These are phyloP conservation scores for Hecatera dysodea DNA, from an alignment of 2,888 invertebrate genomes.

Conservation along the genomic window DNA sequence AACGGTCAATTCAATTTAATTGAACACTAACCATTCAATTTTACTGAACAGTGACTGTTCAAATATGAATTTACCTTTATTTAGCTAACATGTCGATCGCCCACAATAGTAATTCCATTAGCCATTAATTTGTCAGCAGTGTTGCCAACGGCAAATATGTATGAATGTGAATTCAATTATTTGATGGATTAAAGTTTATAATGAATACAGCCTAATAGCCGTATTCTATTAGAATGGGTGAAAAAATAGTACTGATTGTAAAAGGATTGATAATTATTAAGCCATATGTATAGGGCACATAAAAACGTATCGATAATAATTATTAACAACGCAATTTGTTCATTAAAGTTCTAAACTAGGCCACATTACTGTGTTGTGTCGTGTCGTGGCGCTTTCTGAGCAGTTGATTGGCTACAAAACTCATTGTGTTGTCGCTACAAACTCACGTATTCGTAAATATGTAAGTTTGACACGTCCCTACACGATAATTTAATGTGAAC, in stretches of 20 bases:
- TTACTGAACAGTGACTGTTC: slow-evolving; percentile 30
- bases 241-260: not conserved
- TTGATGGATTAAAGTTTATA: slow-evolving; percentile 35
- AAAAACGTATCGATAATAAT: too few species aligned
- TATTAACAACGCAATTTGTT: too few species aligned
- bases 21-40: slow-evolving; percentile 29
- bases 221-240: not conserved
- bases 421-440: too few species aligned
- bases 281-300: too few species aligned
- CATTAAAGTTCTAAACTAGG: too few species aligned
- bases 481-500: too few species aligned
- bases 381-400: too few species aligned
- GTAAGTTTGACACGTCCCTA: too few species aligned
- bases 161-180: slow-evolving; percentile 15
- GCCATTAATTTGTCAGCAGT: slow-evolving; percentile 62
- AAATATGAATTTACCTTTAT: slow-evolving; percentile 47
- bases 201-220: not conserved
- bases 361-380: too few species aligned
- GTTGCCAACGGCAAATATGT: slow-evolving; percentile 40
- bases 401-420: too few species aligned
- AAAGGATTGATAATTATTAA: not conserved
- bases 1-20: slow-evolving; percentile 34
- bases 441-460: too few species aligned
- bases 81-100: slow-evolving; percentile 39
- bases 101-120: slow-evolving; percentile 70